phyloP scores from a whole-genome alignment of 2,113 vertebrate species.

The Dipodomys spectabilis region DNA sequence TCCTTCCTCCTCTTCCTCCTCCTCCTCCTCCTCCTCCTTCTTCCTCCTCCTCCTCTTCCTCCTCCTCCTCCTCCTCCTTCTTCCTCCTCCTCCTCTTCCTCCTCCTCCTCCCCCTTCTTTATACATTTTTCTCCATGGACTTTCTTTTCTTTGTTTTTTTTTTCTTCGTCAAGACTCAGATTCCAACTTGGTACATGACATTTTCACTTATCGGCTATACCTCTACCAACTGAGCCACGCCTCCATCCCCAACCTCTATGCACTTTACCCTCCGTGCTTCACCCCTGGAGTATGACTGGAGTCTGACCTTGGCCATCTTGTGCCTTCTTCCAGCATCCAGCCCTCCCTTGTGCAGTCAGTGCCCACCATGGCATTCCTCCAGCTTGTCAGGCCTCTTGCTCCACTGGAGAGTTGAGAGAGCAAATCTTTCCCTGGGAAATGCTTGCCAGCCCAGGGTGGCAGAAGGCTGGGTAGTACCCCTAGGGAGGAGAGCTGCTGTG shows the following conservation, averaged over 20 bases:
- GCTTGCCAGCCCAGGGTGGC: not conserved
- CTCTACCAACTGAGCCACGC: not conserved
- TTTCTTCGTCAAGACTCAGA: too few relatives aligned
- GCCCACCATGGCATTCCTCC: not conserved
- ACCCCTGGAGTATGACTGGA: not conserved
- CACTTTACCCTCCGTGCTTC: not conserved
- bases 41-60: too few relatives aligned
- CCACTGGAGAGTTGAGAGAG: not conserved
- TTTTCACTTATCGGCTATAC: not conserved
- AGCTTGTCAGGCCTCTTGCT: not conserved
- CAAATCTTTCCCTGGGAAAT: not conserved
- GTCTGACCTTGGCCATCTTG: not conserved
- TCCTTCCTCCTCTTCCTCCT: too few relatives aligned
- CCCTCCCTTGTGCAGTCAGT: accelerated
- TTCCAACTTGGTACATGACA: too few relatives aligned
- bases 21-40: too few relatives aligned
- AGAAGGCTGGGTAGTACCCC: slow-evolving; percentile 13
- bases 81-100: accelerated
- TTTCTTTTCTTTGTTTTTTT: too few relatives aligned
- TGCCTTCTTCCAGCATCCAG: not conserved
- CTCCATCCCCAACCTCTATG: not conserved
- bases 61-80: too few relatives aligned
- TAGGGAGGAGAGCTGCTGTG: not conserved
- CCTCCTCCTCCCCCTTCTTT: too few relatives aligned
- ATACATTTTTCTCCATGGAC: too few relatives aligned